Conservation (phyloP, 2,888 invertebrate species). For the Leptothorax acervorum region DNA sequence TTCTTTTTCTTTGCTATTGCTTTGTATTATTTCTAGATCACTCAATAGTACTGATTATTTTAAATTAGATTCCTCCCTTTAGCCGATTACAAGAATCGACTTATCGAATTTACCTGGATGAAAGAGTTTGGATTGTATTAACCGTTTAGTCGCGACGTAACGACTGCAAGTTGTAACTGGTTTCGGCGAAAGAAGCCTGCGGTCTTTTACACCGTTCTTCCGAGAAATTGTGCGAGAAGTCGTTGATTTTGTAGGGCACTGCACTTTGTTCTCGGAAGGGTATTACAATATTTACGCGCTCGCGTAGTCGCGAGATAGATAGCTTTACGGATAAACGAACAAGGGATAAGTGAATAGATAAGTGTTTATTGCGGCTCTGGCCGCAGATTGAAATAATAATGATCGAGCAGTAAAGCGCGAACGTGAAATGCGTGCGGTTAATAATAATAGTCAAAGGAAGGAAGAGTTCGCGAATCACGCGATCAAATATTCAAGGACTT, state of each 20-base stretch:
- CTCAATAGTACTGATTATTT: neutral
- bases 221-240: constrained; percentile 29
- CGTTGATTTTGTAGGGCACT: constrained; percentile 38
- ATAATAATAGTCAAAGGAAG: constrained; percentile 14
- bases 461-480: constrained; percentile 10
- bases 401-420: neutral
- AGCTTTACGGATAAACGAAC: constrained; percentile 26
- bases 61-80: neutral
- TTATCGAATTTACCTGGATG: neutral
- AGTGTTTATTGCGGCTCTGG: constrained; percentile 35
- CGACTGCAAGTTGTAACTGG: neutral
- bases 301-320: constrained; percentile 43
- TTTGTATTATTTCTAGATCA: neutral
- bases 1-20: neutral
- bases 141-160: neutral
- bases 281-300: constrained; percentile 66
- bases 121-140: neutral
- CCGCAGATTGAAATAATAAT: constrained; percentile 33
- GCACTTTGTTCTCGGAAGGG: constrained; percentile 62
- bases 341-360: constrained; percentile 46
- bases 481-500: constrained; percentile 44
- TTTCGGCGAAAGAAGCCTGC: constrained; percentile 29
- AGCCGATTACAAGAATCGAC: neutral
- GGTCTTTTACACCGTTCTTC: constrained; percentile 37
- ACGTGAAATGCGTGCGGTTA: constrained; percentile 5